Percentiles rank a stretch among this genome's conserved stretches.
Conservation (phyloP, 2,888 invertebrate genomes). For the Deroplatys truncata region DNA sequence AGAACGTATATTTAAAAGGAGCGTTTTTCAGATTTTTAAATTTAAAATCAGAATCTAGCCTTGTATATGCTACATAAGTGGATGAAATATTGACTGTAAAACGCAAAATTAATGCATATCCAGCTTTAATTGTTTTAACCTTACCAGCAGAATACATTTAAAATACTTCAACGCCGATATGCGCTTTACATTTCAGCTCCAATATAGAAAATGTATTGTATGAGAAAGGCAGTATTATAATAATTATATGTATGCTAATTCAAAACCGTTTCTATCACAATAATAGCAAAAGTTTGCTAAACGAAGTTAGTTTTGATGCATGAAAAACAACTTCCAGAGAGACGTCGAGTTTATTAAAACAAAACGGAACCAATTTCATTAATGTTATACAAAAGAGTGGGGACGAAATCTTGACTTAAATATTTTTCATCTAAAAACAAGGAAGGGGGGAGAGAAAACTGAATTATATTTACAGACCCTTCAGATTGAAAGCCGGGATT, state of each 20-base stretch:
- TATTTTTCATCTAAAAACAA: neutral
- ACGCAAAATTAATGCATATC: too few species aligned
- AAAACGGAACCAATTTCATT: neutral
- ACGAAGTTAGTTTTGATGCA: neutral
- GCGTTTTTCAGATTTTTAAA: too few species aligned
- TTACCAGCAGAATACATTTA: neutral
- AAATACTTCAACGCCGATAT: neutral
- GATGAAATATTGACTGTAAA: too few species aligned
- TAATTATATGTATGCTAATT: neutral
- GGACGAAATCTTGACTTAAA: neutral
- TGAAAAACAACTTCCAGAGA: neutral
- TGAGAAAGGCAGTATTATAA: neutral
- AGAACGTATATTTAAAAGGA: too few species aligned
- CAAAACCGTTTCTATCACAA: neutral
- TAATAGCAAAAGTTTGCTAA: neutral
- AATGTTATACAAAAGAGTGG: neutral
- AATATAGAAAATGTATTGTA: neutral
- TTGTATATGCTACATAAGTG: too few species aligned
- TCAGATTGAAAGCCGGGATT: neutral
- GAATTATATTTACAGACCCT: neutral
- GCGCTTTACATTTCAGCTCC: neutral
- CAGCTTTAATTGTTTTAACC: too few species aligned
- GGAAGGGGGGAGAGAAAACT: neutral
- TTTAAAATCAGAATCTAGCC: too few species aligned
- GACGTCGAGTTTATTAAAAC: neutral